Conservation (phyloP, 2,888 invertebrate species). For the Apamea sordens region DNA sequence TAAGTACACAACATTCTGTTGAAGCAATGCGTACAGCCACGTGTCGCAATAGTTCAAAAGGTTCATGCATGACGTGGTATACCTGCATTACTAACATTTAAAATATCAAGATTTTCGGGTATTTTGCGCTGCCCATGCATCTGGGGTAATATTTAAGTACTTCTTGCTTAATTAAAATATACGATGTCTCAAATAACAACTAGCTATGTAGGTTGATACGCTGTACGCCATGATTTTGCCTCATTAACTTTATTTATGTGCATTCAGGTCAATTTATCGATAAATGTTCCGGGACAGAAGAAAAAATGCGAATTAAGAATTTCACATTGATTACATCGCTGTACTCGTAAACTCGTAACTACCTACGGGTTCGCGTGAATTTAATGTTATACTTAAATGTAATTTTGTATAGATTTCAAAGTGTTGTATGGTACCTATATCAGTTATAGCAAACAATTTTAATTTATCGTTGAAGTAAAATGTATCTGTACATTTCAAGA, state of each 20-base stretch:
- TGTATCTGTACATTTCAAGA: not conserved
- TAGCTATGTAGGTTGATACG: slow-evolving; percentile 72
- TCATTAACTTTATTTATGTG: slow-evolving; percentile 87
- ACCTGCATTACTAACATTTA: slow-evolving; percentile 47
- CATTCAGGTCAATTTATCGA: slow-evolving; percentile 82
- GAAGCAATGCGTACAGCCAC: slow-evolving; percentile 8
- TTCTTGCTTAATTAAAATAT: slow-evolving; percentile 73
- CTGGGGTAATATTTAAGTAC: slow-evolving; percentile 64
- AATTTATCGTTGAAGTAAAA: not conserved
- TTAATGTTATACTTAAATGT: slow-evolving; percentile 55
- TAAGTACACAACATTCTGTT: slow-evolving; percentile 27
- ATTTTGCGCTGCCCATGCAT: slow-evolving; percentile 58
- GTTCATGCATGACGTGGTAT: slow-evolving; percentile 8
- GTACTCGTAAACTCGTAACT: slow-evolving; percentile 72
- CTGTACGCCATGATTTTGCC: slow-evolving; percentile 80
- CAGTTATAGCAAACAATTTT: slow-evolving; percentile 6
- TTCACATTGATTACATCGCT: slow-evolving; percentile 83
- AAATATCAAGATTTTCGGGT: slow-evolving; percentile 45
- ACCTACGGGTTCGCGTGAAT: slow-evolving; percentile 74
- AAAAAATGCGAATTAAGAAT: slow-evolving; percentile 82
- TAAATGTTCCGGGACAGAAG: slow-evolving; percentile 78
- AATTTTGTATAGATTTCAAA: slow-evolving; percentile 61
- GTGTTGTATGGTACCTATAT: slow-evolving; percentile 6
- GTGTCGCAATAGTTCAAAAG: slow-evolving; percentile 52
- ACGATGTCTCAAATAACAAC: slow-evolving; percentile 71